Conservation (phyloP, 1,140 invertebrate genomes). For the Stegodyphus dumicola region DNA sequence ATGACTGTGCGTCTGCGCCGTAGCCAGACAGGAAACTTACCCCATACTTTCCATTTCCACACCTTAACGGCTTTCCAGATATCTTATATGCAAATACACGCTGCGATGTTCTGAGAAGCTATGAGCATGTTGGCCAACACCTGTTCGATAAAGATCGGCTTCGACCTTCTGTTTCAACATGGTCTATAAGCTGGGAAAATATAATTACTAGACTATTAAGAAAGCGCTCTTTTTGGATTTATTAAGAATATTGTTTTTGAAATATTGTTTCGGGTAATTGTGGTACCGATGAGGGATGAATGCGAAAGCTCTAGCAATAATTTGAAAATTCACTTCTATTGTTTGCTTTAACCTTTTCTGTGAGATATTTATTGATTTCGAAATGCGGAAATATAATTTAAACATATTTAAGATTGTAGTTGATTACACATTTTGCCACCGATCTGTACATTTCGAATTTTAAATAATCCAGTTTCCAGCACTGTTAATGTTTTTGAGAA, state of each 20-base stretch:
- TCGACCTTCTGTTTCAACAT: slow-evolving; percentile 52
- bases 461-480: too few relatives aligned
- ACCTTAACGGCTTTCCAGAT: slow-evolving; percentile 48
- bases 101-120: slow-evolving; percentile 40
- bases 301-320: too few relatives aligned
- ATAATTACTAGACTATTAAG: slow-evolving; percentile 56
- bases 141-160: slow-evolving; percentile 49
- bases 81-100: slow-evolving; percentile 55
- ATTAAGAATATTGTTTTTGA: slow-evolving; percentile 29
- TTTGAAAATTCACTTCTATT: too few relatives aligned
- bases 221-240: slow-evolving; percentile 41
- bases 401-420: too few relatives aligned
- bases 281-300: too few relatives aligned
- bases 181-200: slow-evolving; percentile 48
- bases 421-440: too few relatives aligned
- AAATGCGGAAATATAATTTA: too few relatives aligned
- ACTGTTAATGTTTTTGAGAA: too few relatives aligned
- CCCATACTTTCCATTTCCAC: slow-evolving; percentile 16
- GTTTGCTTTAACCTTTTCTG: too few relatives aligned
- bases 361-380: too few relatives aligned
- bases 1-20: too few relatives aligned
- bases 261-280: slow-evolving; percentile 23
- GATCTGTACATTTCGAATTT: too few relatives aligned
- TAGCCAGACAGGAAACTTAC: slow-evolving; percentile 23
- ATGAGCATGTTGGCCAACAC: slow-evolving; percentile 27